Percentiles rank a stretch among this genome's conserved stretches.
Conservation (phyloP, 2,797 vertebrate genomes). For the Ateles fusciceps region DNA sequence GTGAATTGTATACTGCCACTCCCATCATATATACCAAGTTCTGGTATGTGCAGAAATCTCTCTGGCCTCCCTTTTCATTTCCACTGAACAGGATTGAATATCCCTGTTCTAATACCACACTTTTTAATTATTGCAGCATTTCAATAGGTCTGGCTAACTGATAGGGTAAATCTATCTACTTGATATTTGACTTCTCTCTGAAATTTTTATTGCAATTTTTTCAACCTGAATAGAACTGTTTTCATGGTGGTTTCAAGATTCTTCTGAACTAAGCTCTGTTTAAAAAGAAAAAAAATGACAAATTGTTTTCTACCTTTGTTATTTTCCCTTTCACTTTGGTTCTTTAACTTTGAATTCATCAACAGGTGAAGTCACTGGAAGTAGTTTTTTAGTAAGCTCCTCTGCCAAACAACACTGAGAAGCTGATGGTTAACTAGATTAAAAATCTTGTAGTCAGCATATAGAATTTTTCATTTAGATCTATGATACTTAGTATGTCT, state of each 20-base stretch:
- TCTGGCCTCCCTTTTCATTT: neutral
- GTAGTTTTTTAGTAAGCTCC: neutral
- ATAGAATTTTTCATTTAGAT: neutral
- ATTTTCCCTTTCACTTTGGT: neutral
- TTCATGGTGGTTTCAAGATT: neutral
- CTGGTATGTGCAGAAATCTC: neutral
- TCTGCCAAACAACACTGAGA: neutral
- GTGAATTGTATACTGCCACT: neutral
- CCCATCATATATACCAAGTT: neutral
- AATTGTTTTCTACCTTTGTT: neutral
- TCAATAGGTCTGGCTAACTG: neutral
- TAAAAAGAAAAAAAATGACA: neutral
- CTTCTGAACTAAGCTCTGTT: neutral
- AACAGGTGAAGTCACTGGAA: neutral
- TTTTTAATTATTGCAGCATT: neutral
- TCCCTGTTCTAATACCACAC: neutral
- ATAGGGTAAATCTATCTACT: neutral
- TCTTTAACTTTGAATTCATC: slow-evolving; percentile 20
- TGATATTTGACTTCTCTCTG: neutral
- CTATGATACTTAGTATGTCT: neutral
- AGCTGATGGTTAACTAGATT: neutral
- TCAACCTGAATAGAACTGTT: neutral
- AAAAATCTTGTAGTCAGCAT: neutral
- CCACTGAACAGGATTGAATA: neutral
- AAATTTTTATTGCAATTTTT: neutral